Conservation (phyloP, 2,113 vertebrate genomes). For the Pionites leucogaster region DNA sequence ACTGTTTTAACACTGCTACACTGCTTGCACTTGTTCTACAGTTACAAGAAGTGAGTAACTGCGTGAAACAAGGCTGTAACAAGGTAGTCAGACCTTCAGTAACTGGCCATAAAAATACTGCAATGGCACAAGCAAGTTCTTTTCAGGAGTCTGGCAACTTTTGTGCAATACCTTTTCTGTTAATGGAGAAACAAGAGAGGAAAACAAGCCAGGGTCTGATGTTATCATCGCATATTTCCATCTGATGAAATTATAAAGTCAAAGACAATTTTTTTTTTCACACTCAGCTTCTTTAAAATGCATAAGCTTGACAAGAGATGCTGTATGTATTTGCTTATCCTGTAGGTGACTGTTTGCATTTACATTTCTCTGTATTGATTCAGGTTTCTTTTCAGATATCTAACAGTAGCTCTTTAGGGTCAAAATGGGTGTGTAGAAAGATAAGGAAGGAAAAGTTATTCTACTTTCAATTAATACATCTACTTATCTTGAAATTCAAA, state of each 20-base stretch:
- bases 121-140: background rate
- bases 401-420: background rate
- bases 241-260: background rate
- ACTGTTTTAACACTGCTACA: background rate
- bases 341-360: conserved; percentile 19
- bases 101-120: background rate
- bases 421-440: conserved; percentile 12
- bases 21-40: background rate
- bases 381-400: conserved; percentile 2
- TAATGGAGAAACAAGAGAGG: conserved; percentile 5
- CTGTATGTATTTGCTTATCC: conserved; percentile 20
- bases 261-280: background rate
- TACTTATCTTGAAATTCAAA: background rate
- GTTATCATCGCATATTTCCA: background rate
- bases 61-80: background rate
- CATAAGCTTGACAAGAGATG: background rate
- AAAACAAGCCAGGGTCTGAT: background rate
- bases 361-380: conserved; percentile 16
- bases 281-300: background rate
- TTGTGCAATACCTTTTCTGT: background rate
- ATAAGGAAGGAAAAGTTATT: conserved; percentile 38
- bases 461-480: background rate
- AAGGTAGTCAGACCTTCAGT: background rate
- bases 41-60: background rate
- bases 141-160: background rate